Conservation (phyloP, 1,140 invertebrate genomes). For the Megathymus violae region DNA sequence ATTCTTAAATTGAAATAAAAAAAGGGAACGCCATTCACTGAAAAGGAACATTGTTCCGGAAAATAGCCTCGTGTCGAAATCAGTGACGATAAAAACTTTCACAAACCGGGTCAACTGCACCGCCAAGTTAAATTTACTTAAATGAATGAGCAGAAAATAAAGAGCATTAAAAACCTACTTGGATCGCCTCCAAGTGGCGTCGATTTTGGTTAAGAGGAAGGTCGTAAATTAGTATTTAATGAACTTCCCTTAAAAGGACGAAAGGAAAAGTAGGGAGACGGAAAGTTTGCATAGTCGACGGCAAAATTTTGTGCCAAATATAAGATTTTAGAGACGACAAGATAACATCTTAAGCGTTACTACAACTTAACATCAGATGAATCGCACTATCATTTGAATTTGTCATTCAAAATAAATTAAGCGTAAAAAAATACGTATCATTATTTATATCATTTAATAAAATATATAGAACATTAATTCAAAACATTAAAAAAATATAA, state of each 20-base stretch:
- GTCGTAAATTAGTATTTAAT: constrained; percentile 34
- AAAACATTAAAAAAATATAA: no score
- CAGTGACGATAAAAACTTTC: constrained; percentile 26
- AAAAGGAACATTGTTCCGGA: neutral
- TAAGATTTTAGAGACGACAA: no score
- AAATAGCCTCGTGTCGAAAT: constrained; percentile 19
- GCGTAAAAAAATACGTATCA: no score
- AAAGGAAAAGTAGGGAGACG: constrained; percentile 12
- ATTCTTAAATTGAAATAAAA: no score
- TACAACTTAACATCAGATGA: no score
- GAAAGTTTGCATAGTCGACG: constrained; percentile 2
- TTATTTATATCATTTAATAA: no score
- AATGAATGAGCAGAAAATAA: constrained; percentile 33
- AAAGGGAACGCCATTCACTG: neutral
- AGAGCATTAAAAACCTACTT: constrained; percentile 34
- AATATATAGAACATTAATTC: no score
- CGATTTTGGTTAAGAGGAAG: constrained; percentile 33
- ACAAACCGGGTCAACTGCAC: constrained; percentile 28
- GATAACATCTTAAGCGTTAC: no score
- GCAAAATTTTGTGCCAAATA: neutral
- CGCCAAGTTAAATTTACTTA: constrained; percentile 33
- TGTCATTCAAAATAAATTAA: no score
- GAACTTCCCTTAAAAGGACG: constrained; percentile 11
- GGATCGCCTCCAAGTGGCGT: constrained; percentile 32
- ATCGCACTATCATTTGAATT: no score